Evolutionary conservation across 2,113 vertebrate genomes (phyloP), one percentile per base, ranked within the genome.

Genomic region (Onychostruthus taczanowskii): DNA sequence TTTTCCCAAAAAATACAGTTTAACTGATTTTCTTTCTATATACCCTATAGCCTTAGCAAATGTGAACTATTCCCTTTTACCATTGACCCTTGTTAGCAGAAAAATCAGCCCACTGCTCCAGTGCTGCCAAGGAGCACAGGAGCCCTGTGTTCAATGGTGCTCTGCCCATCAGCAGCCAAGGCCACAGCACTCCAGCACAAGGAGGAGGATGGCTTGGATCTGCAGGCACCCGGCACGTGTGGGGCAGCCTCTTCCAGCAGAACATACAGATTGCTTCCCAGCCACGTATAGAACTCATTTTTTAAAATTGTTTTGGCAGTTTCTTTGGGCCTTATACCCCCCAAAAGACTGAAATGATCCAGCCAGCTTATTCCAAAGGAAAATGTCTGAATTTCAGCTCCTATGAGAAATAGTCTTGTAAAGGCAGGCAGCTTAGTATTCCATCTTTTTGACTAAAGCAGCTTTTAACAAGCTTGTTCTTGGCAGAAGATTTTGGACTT

Each of bases 401-500:
- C 58, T 67, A 55, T 58, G 63, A 95, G 74, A n/a, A 15, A 56
- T 74, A 83, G 83, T 90, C 70, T 81, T 73, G 33, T 93, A 76
- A 87, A 93, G 62, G 90, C 64, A 90, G 73, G 64, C 74, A 89
- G 75, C 80, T 95, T 73, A 92, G 76, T 58, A 90, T 92, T 94
- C 91, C 84, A 90, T 75, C 83, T 91, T 93, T 89, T 75, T 96
- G 70, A 84, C 80, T 89, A 94, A 96, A 87, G 81, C 52, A 67
- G 63, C 67, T 92, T 94, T 92, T 94, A 92, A 80, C 84, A 90
- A 93, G 85, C 66, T 59, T 35, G 5, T 66, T 93, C 64, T 91
- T 96, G 87, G 93, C 90, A 95, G 55, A 92, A 82, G 12, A 10
- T 84, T 94, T 87, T 83, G 93, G 89, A 91, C 66, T 95, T 82